These are phyloP conservation scores for Teleogryllus occipitalis DNA, from an alignment of 1,140 invertebrate genomes.

Conservation along the genomic window DNA sequence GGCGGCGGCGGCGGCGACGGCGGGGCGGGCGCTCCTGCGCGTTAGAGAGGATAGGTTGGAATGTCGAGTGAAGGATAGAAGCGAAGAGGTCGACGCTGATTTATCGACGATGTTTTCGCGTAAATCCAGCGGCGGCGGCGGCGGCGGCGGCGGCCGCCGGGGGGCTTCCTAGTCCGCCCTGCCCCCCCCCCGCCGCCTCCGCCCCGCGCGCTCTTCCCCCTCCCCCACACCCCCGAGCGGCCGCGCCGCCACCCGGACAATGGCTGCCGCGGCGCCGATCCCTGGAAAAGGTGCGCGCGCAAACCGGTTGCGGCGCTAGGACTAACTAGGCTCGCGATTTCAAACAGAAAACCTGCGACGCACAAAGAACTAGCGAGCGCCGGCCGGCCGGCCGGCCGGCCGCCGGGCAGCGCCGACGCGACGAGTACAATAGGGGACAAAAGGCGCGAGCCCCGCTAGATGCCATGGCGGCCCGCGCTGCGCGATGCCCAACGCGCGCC, in stretches of 20 bases:
- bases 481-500: too few species aligned
- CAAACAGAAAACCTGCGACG: not conserved
- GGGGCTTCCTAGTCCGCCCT: not conserved
- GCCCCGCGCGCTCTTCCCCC: too few species aligned
- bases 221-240: not conserved
- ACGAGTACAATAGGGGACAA: not conserved
- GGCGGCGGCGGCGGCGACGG: too few species aligned
- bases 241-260: not conserved
- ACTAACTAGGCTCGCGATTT: conserved; percentile 3
- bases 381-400: too few species aligned
- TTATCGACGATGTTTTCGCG: not conserved
- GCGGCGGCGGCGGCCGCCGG: too few species aligned
- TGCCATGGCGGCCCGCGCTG: too few species aligned
- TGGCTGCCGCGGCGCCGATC: not conserved
- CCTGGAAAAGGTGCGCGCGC: not conserved
- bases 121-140: not conserved
- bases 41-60: not conserved
- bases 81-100: not conserved
- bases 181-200: too few species aligned
- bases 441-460: not conserved
- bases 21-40: not conserved
- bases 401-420: not conserved
- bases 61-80: not conserved
- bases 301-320: conserved; percentile 2
- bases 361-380: not conserved